Evolutionary conservation across 2,888 invertebrate species (phyloP), one percentile per base, ranked within the genome.

Genomic region (Lottia gigantea): DNA sequence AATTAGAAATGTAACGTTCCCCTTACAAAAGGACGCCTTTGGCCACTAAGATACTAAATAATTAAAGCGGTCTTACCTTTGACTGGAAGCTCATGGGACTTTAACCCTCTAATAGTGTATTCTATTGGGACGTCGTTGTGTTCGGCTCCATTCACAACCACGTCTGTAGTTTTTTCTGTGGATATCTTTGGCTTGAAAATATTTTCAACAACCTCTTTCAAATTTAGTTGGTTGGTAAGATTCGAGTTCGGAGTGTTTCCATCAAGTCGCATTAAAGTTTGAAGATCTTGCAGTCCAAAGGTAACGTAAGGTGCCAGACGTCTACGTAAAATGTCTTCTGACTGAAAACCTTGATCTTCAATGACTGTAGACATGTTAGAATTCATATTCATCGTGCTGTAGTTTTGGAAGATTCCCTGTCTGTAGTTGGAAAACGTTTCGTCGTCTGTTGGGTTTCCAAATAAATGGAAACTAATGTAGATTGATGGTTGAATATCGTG

Each of bases 261-360:
- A 23, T 67, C 55, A 19, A 26, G 55, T n/a, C 25, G 19, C 19
- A 40, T 26, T 23, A 55, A 25, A 8, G 55, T 23, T 63, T 74
- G 72, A 23, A 75, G 49, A 65, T 77, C 75, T 26, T 70, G 73
- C 4, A 68, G 68, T 12, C 78, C 71, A 0, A 78, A 40, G 1
- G 79, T 75, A 2, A 77, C 74, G 26, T 77, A 78, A 25, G 78
- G 70, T 3, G 79, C 76, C 16, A 78, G 55, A 12, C 74, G 65
- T 45, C 66, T 70, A 2, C 71, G 62, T 46, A 45, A 73, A 3
- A 46, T 46, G 31, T 72, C 76, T 19, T 76, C 11, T 4, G 19
- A 11, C 8, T 55, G 19, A n/a, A 55, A 55, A 23, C 12, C 23
- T 4, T 55, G 19, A 19, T 55, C 55, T 55, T 55, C 55, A 23